Conservation (phyloP, 2,888 invertebrate genomes). For the Panopea generosa region DNA sequence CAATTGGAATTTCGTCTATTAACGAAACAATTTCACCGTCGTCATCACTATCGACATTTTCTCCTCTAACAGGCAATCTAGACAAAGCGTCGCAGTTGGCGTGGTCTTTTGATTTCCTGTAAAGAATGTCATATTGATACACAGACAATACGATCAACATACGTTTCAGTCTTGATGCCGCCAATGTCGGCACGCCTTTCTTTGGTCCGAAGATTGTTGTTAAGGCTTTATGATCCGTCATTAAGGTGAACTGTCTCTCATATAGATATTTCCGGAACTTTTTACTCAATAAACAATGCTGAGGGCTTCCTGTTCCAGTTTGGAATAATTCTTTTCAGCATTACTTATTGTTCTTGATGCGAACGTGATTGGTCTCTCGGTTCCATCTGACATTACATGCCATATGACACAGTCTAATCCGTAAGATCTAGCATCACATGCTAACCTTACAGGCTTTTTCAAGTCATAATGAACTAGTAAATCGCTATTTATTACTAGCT, state of each 20-base stretch:
- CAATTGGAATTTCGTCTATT: conserved; percentile 14
- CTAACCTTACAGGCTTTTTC: conserved; percentile 37
- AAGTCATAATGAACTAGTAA: conserved; percentile 25
- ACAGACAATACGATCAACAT: conserved; percentile 76
- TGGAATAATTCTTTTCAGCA: conserved; percentile 81
- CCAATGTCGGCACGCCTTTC: conserved; percentile 70
- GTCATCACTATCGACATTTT: conserved; percentile 12
- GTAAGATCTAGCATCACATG: conserved; percentile 72
- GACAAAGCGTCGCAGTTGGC: conserved; percentile 80
- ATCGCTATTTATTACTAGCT: too few species aligned
- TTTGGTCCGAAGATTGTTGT: conserved; percentile 81
- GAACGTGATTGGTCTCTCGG: conserved; percentile 39
- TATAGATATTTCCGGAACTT: conserved; percentile 83
- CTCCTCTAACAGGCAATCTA: conserved; percentile 59
- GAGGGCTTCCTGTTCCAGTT: conserved; percentile 83
- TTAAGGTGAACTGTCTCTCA: conserved; percentile 83
- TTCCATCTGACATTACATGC: conserved; percentile 26
- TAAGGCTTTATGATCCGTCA: conserved; percentile 79
- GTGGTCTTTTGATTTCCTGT: conserved; percentile 68
- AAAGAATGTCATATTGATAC: conserved; percentile 80
- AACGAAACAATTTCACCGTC: conserved; percentile 3
- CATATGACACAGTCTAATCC: conserved; percentile 79
- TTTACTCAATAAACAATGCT: conserved; percentile 81
- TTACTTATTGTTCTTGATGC: conserved; percentile 77
- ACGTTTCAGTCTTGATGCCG: conserved; percentile 74